Base-by-base conservation (phyloP, 2,113 vertebrate genomes). In the Polypterus bichir region DNA sequence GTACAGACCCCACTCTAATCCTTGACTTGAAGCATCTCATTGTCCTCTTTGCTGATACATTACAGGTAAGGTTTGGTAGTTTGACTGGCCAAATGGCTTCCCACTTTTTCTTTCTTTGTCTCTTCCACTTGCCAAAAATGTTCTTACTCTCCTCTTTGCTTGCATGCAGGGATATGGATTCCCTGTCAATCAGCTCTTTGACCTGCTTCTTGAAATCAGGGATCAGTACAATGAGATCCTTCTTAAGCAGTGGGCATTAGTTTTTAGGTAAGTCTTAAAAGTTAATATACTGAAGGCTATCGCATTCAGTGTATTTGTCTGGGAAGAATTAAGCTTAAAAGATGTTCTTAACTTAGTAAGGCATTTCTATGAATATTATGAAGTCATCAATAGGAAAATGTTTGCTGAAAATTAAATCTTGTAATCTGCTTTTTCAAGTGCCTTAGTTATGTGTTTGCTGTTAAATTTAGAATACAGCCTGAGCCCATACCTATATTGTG, bases 11-110 rank as follows among this genome's bases (percentile, higher is more conserved):
- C 0, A 80, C 95, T 76, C 82, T 98, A 60, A 88, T 98, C 48
- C 67, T 98, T 79, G 94, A 97, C 69, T 79, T 98, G 79, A 98
- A 98, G 84, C 96, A 97, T 77, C 96, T 98, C 68, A 97, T 98
- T 0, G 94, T 98, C 27, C 87, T 97, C 44, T 98, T 98, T 61
- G 94, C 96, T 1, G 96, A 98, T 65, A 98, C 94, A 0, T 87
- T 98, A 57, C 96, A 97, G 92, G 96, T 98, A 75, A 0, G 69
- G 2, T 1, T 27, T 27, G 1, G 27, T 27, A 27, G 27, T 27
- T 27, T 27, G 27, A 27, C 5, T 3, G 9, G 44, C n/a, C 7
- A 7, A 49, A 2, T 27, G 27, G 27, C 27, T 27, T 27, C 27
- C 27, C 27, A 27, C 27, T 27, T 27, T 5, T 49, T 57, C 9